Conservation (phyloP, 2,888 invertebrate genomes). For the Chrysotoxum bicinctum region DNA sequence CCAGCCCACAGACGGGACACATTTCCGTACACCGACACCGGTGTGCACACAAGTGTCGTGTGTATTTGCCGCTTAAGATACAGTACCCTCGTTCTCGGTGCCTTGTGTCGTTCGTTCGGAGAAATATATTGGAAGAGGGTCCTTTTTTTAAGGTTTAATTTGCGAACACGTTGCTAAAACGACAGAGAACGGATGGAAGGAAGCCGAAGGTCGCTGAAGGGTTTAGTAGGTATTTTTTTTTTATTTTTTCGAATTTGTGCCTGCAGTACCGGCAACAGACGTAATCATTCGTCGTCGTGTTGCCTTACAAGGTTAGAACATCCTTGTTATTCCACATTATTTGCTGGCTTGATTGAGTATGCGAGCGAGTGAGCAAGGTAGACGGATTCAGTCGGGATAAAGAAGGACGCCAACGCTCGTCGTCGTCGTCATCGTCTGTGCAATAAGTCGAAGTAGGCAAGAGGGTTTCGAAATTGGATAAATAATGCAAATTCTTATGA, state of each 20-base stretch:
- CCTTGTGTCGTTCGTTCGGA: slow-evolving; percentile 29
- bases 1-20: too few species aligned
- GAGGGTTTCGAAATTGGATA: slow-evolving; percentile 62
- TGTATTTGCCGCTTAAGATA: too few species aligned
- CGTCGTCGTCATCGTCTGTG: neutral
- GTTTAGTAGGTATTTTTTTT: slow-evolving; percentile 5
- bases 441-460: slow-evolving; percentile 22
- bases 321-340: slow-evolving; percentile 64
- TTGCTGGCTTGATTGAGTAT: slow-evolving; percentile 35
- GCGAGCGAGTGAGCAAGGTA: slow-evolving; percentile 24
- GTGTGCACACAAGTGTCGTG: too few species aligned
- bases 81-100: neutral
- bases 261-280: slow-evolving; percentile 1
- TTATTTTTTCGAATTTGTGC: neutral
- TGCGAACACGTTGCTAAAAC: slow-evolving; percentile 48
- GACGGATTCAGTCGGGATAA: neutral
- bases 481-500: slow-evolving; percentile 73
- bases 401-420: neutral
- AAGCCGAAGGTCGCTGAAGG: slow-evolving; percentile 45
- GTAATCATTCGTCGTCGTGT: slow-evolving; percentile 37
- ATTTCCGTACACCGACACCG: too few species aligned
- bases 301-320: slow-evolving; percentile 68
- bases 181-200: slow-evolving; percentile 21
- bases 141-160: slow-evolving; percentile 54
- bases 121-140: slow-evolving; percentile 45